A percentile compares a stretch with the other conserved stretches of the same genome.
Conservation (phyloP, 2,113 vertebrate species). For the Silurus meridionalis region DNA sequence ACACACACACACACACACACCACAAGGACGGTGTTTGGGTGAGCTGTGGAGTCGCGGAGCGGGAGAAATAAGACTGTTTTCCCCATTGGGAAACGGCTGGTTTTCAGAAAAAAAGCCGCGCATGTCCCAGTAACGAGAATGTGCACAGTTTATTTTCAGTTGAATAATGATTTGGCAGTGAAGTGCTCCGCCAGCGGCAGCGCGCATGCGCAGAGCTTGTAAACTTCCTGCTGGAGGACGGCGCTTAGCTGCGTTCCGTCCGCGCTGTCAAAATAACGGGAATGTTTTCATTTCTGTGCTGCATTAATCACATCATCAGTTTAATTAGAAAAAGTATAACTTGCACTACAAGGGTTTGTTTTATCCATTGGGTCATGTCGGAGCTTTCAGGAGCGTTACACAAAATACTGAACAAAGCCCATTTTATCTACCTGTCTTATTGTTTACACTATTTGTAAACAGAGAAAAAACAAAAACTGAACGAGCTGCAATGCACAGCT, state of each 20-base stretch:
- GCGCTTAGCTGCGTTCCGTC: slow-evolving; percentile 29
- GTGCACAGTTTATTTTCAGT: slow-evolving; percentile 69
- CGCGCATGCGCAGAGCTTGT: slow-evolving; percentile 59
- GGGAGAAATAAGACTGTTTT: not conserved
- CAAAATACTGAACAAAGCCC: not conserved
- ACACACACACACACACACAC: not conserved
- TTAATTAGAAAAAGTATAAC: not conserved
- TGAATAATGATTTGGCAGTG: slow-evolving; percentile 66
- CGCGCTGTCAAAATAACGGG: slow-evolving; percentile 34
- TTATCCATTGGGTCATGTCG: not conserved
- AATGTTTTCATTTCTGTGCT: not conserved
- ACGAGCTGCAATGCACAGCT: not conserved
- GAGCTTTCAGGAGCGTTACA: not conserved
- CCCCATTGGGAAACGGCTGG: not conserved
- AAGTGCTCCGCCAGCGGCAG: slow-evolving; percentile 49
- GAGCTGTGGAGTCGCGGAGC: not conserved
- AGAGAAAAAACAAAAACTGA: not conserved
- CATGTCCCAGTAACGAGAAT: not conserved
- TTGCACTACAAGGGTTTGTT: not conserved
- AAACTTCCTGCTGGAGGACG: slow-evolving; percentile 57
- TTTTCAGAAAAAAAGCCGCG: not conserved
- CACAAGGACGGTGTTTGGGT: not conserved
- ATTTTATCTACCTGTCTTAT: not conserved
- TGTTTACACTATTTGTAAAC: not conserved
- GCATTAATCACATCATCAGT: not conserved